Evolutionary conservation across 2,113 vertebrate genomes (phyloP).

Genomic region (Apodemus sylvaticus): DNA sequence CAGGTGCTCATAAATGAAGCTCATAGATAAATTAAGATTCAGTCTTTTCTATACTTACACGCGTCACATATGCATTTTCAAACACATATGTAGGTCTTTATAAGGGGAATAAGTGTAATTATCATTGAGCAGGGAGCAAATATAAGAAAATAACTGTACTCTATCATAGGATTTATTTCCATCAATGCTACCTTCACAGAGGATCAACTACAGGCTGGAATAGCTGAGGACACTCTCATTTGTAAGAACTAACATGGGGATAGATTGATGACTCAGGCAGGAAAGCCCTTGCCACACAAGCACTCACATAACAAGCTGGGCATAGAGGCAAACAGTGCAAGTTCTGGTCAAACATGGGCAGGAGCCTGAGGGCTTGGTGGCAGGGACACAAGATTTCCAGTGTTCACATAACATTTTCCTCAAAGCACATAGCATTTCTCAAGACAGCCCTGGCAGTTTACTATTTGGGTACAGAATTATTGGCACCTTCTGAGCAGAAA

Average conservation of each 20-base stretch:
- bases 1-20: not conserved
- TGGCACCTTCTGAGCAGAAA: not conserved
- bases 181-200: not conserved
- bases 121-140: not conserved
- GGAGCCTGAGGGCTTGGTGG: not conserved
- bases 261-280: not conserved
- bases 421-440: not conserved
- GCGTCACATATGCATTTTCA: not conserved
- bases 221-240: not conserved
- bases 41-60: not conserved
- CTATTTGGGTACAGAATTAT: not conserved
- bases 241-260: not conserved
- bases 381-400: not conserved
- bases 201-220: not conserved
- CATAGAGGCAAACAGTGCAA: not conserved
- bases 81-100: not conserved
- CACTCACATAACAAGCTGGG: not conserved
- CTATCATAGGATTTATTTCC: constrained; percentile 24
- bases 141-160: not conserved
- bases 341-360: not conserved
- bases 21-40: not conserved
- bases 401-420: not conserved
- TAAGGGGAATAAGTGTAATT: not conserved
- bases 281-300: not conserved
- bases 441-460: not conserved